A percentile compares a stretch with the other conserved stretches of the same genome.
These are phyloP conservation scores for Enchytraeus crypticus DNA, from an alignment of 2,888 invertebrate genomes.

Conservation along the genomic window DNA sequence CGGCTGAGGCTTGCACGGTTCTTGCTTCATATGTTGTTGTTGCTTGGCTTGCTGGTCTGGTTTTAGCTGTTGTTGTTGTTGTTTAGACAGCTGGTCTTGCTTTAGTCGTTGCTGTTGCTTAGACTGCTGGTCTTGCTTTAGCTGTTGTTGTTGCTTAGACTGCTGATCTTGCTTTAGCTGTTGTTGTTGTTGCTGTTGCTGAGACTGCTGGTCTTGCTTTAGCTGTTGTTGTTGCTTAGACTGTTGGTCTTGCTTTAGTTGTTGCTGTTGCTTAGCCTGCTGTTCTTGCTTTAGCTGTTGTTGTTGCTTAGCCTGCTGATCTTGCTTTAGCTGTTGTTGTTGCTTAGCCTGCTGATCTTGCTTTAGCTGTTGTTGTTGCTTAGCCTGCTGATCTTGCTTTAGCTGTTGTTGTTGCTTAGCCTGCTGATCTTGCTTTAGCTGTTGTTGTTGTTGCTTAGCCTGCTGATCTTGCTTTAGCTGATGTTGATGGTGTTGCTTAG, in stretches of 20 bases:
- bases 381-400: not conserved
- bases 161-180: no score
- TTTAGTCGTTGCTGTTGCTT: not conserved
- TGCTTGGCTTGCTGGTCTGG: not conserved
- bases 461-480: no score
- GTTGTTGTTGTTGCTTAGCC: not conserved
- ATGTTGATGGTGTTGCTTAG: no score
- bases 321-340: not conserved
- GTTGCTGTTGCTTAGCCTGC: not conserved
- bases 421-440: not conserved
- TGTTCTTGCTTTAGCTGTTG: not conserved
- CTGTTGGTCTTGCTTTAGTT: not conserved
- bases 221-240: no score
- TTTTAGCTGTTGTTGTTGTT: not conserved
- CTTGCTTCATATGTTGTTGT: no score
- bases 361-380: not conserved
- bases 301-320: not conserved
- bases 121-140: not conserved
- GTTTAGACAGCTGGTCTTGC: no score
- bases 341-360: not conserved
- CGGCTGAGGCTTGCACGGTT: no score
- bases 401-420: not conserved
- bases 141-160: not conserved
- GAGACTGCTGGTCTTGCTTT: no score
- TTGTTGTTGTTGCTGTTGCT: not conserved